Evolutionary conservation across 2,113 vertebrate genomes (phyloP).

Genomic region (Nyctibius bracteatus): DNA sequence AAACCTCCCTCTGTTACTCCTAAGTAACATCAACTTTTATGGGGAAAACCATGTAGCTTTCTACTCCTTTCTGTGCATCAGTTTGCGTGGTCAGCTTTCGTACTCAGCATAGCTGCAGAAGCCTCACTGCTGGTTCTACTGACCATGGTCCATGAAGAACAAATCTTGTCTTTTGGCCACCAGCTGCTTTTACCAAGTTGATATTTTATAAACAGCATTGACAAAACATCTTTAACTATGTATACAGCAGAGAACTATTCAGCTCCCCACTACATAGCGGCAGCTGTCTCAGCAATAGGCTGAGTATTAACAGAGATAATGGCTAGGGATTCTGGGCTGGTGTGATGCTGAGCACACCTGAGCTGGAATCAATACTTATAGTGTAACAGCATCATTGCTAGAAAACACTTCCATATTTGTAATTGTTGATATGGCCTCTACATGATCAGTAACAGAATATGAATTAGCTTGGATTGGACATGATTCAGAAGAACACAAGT

Average conservation of each 20-base stretch:
- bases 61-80: neutral
- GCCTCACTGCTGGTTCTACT: neutral
- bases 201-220: neutral
- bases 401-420: neutral
- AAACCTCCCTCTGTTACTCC: neutral
- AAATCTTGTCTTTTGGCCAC: neutral
- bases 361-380: neutral
- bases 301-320: no score
- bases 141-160: neutral
- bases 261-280: neutral
- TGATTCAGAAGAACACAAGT: neutral
- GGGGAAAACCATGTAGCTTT: fast-evolving
- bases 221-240: neutral
- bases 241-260: neutral
- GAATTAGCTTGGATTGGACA: neutral
- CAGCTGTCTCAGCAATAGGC: neutral
- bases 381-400: neutral
- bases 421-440: neutral
- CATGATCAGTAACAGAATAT: neutral
- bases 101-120: neutral
- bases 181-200: neutral
- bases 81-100: no score
- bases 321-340: neutral
- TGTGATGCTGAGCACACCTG: neutral
- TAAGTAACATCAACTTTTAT: neutral